Base-by-base conservation (phyloP, 2,888 invertebrate genomes). In the Diplolepis rosae region DNA sequence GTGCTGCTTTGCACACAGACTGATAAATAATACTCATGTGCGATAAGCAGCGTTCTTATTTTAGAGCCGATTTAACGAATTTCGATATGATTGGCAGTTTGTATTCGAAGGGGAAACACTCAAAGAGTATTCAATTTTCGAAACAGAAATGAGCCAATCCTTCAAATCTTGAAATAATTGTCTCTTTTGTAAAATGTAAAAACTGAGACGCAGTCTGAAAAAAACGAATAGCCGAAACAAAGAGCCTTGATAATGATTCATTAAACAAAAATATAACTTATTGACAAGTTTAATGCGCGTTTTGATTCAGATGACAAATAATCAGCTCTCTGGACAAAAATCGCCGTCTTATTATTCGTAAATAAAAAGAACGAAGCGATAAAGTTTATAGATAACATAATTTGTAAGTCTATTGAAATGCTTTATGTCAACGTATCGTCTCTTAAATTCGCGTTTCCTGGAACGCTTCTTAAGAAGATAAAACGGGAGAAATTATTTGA, bases 1-100 rank as follows among this genome's bases (percentile, higher is more conserved):
- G 61, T 61, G 27, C 61, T 61, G 61, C 61, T 61, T 61, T 42
- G 61, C 61, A 61, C 61, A 39, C 61, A 61, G 61, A 61, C 61
- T 61, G 61, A 61, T 39, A 39, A 24, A 61, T 61, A 61, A 61
- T 61, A 61, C 61, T 61, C 61, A 42, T 39, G 61, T 61, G 61
- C 39, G 39, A 27, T 24, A 39, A 61, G 39, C 61, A 61, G 39
- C 27, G 35, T 27, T 61, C 61, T 61, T 61, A 39, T 61, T 27
- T 61, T 61, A n/a, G n/a, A 27, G n/a, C 18, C 24, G 7, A 42
- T 24, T 48, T 48, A 61, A 61, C 39, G 39, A 35, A 35, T 61
- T 61, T 22, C 24, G n/a, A 22, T 39, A 52, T 28, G 27, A 27
- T 61, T 24, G 35, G 24, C 39, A 22, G 39, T n/a, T n/a, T n/a